phyloP scores from a whole-genome alignment of 2,888 invertebrate species.

The Argyresthia goedartella region DNA sequence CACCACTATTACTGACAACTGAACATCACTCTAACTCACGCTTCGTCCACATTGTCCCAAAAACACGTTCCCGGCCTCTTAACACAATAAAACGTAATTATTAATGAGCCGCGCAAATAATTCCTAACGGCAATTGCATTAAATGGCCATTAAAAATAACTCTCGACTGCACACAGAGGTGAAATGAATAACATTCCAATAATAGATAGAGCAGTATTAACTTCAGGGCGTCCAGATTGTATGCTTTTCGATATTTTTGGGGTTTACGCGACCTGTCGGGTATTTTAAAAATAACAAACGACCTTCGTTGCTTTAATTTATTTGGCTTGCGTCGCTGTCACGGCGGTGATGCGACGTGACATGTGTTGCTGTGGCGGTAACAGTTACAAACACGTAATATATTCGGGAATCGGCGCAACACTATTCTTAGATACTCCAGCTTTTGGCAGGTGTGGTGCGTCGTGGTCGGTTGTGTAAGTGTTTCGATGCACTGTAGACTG shows the following conservation, averaged over 20 bases:
- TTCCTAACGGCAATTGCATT: constrained; percentile 1
- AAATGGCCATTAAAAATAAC: constrained; percentile 3
- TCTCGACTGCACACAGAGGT: constrained; percentile 2
- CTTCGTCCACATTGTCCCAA: too few species aligned
- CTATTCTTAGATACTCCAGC: constrained; percentile 8
- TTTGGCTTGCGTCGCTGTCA: constrained; percentile 29
- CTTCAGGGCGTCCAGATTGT: not conserved
- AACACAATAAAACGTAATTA: not conserved
- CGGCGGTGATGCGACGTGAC: constrained; percentile 7
- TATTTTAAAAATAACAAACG: constrained; percentile 5
- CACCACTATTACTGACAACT: too few species aligned
- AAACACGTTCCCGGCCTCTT: not conserved
- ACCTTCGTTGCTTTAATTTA: constrained; percentile 35
- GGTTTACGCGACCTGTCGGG: constrained; percentile 2
- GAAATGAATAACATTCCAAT: constrained; percentile 7
- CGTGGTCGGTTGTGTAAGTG: not conserved
- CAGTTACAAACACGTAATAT: constrained; percentile 5
- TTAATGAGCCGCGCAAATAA: not conserved
- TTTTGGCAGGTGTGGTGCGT: not conserved
- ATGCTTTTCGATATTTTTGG: not conserved
- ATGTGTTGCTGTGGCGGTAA: constrained; percentile 5
- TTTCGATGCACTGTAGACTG: not conserved
- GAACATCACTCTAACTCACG: too few species aligned
- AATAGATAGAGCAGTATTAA: not conserved
- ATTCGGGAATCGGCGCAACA: constrained; percentile 8